Conservation (phyloP, 2,888 invertebrate genomes). For the Camponotus fellah region DNA sequence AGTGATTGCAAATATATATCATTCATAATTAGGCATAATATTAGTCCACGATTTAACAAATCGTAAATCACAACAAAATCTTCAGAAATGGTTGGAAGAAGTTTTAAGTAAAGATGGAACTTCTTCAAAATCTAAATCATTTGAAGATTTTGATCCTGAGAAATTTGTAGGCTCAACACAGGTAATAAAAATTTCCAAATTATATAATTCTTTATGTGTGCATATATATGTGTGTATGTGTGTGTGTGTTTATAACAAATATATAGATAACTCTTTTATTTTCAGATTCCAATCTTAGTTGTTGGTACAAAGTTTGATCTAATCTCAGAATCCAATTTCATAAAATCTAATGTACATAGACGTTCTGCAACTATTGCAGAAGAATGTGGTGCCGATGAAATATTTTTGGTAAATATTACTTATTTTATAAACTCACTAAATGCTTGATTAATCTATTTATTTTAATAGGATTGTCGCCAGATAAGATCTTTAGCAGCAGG, state of each 20-base stretch:
- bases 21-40: conserved; percentile 90
- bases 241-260: not conserved
- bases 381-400: conserved; percentile 97
- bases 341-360: conserved; percentile 89
- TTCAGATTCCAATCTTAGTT: conserved; percentile 96
- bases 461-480: conserved; percentile 88
- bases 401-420: conserved; percentile 89
- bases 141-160: conserved; percentile 94
- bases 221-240: too few relatives aligned
- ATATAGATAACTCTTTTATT: conserved; percentile 64
- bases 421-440: not conserved
- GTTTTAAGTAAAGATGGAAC: conserved; percentile 92
- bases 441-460: not conserved
- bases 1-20: conserved; percentile 40
- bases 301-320: conserved; percentile 97
- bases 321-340: conserved; percentile 89
- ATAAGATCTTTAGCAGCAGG: conserved; percentile 96
- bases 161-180: conserved; percentile 94
- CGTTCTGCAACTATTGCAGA: conserved; percentile 92
- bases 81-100: conserved; percentile 97
- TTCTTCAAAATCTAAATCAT: conserved; percentile 84
- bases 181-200: conserved; percentile 81
- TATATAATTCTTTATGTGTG: not conserved
- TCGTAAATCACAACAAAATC: conserved; percentile 97
- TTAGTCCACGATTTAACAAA: conserved; percentile 99